Conservation (phyloP, 1,140 invertebrate species). For the Drosophila punjabiensis region DNA sequence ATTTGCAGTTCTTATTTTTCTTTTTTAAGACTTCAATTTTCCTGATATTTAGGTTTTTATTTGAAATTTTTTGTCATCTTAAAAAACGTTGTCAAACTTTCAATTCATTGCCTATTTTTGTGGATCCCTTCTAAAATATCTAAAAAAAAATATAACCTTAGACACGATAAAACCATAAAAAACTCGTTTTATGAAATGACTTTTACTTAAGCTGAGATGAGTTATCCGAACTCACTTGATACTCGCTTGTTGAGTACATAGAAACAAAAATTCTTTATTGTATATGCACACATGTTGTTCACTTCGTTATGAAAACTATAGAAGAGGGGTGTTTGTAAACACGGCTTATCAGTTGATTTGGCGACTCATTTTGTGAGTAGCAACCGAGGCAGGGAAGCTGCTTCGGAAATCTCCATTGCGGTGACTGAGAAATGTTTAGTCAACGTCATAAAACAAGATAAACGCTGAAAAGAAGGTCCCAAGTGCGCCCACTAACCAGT, state of each 20-base stretch:
- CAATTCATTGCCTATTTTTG: background rate
- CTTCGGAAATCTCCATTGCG: constrained; percentile 8
- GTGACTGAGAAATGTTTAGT: constrained; percentile 28
- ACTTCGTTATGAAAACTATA: constrained; percentile 29
- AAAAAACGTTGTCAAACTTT: background rate
- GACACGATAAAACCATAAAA: constrained; percentile 6
- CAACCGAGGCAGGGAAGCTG: constrained; percentile 2
- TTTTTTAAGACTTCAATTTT: no score
- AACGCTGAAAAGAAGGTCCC: background rate
- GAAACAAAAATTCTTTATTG: constrained; percentile 50
- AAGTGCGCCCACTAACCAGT: background rate
- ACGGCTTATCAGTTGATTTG: constrained; percentile 51
- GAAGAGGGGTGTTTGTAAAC: constrained; percentile 7
- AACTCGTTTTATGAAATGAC: constrained; percentile 1
- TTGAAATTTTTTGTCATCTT: background rate
- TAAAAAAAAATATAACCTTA: background rate
- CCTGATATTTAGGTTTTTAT: background rate
- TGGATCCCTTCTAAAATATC: background rate
- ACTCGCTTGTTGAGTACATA: constrained; percentile 24
- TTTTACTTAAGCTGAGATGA: constrained; percentile 4
- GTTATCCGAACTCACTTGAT: background rate
- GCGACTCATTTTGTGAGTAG: constrained; percentile 39
- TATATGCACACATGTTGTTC: constrained; percentile 34
- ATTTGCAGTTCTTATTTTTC: no score
- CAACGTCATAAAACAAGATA: constrained; percentile 33